A percentile compares a stretch with the other conserved stretches of the same genome.
phyloP scores from a whole-genome alignment of 2,888 invertebrate genomes.

The Cataglyphis livida region DNA sequence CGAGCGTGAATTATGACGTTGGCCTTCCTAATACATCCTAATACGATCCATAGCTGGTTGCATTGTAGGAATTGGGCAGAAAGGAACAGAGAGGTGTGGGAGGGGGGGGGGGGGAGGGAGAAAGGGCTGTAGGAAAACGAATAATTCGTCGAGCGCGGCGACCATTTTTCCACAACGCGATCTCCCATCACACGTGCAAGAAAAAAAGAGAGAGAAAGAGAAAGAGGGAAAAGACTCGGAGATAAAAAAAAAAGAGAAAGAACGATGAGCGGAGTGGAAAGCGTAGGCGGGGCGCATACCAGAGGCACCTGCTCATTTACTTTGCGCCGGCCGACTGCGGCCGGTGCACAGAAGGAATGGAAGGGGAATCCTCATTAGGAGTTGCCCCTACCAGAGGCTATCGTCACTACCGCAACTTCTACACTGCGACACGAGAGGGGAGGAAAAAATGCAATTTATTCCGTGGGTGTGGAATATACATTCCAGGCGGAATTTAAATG shows the following conservation, averaged over 20 bases:
- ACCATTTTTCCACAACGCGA: slow-evolving; percentile 70
- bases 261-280: slow-evolving; percentile 74
- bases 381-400: slow-evolving; percentile 72
- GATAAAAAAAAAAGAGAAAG: slow-evolving; percentile 35
- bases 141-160: slow-evolving; percentile 67
- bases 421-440: slow-evolving; percentile 52
- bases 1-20: slow-evolving; percentile 69
- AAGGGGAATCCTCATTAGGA: slow-evolving; percentile 78
- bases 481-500: slow-evolving; percentile 29
- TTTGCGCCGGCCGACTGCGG: slow-evolving; percentile 71
- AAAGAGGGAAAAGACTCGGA: neutral
- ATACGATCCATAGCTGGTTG: slow-evolving; percentile 56
- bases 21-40: slow-evolving; percentile 67
- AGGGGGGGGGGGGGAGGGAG: neutral
- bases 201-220: neutral
- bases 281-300: slow-evolving; percentile 84
- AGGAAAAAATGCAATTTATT: slow-evolving; percentile 31
- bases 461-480: slow-evolving; percentile 4
- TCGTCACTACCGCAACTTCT: slow-evolving; percentile 61
- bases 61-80: slow-evolving; percentile 4
- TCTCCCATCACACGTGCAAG: slow-evolving; percentile 36
- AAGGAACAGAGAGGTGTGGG: neutral
- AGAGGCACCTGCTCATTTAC: slow-evolving; percentile 83
- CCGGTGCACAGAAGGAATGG: slow-evolving; percentile 59
- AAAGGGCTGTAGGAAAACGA: slow-evolving; percentile 49